Conservation (phyloP, 2,888 invertebrate genomes). For the Leptinotarsa rubiginosa region DNA sequence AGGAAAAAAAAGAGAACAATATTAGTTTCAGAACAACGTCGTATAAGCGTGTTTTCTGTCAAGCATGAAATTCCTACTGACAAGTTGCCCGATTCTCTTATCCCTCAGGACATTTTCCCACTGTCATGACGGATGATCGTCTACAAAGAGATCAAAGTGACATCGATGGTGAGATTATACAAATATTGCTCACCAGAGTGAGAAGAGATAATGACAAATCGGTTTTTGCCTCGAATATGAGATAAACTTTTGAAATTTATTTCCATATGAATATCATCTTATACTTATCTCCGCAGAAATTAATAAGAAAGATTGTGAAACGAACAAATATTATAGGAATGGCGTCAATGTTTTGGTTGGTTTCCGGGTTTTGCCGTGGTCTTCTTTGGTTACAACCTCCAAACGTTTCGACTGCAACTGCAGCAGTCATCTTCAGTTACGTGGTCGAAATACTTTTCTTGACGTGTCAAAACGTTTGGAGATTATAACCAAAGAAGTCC, state of each 20-base stretch:
- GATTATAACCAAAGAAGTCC: too few species aligned
- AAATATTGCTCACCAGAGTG: slow-evolving; percentile 16
- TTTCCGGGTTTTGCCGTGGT: too few species aligned
- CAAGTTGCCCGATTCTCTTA: slow-evolving; percentile 54
- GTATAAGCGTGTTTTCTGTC: slow-evolving; percentile 57
- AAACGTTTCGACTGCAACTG: too few species aligned
- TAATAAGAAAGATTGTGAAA: too few species aligned
- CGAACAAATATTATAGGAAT: too few species aligned
- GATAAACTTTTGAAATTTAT: background rate
- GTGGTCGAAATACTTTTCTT: too few species aligned
- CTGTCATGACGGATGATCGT: slow-evolving; percentile 42
- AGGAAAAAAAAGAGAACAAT: slow-evolving; percentile 54
- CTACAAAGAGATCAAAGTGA: slow-evolving; percentile 37
- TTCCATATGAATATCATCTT: background rate
- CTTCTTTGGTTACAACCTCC: too few species aligned
- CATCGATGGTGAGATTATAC: slow-evolving; percentile 20
- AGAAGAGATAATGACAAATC: background rate
- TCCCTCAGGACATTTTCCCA: slow-evolving; percentile 44
- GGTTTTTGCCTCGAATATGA: background rate
- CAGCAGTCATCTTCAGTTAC: too few species aligned
- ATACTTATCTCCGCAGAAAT: background rate
- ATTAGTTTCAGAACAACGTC: slow-evolving; percentile 57
- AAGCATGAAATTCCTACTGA: slow-evolving; percentile 60
- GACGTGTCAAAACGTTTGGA: too few species aligned
- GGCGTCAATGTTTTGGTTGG: too few species aligned